Base-by-base conservation (phyloP, 2,797 vertebrate genomes). In the Danio kyathit region DNA sequence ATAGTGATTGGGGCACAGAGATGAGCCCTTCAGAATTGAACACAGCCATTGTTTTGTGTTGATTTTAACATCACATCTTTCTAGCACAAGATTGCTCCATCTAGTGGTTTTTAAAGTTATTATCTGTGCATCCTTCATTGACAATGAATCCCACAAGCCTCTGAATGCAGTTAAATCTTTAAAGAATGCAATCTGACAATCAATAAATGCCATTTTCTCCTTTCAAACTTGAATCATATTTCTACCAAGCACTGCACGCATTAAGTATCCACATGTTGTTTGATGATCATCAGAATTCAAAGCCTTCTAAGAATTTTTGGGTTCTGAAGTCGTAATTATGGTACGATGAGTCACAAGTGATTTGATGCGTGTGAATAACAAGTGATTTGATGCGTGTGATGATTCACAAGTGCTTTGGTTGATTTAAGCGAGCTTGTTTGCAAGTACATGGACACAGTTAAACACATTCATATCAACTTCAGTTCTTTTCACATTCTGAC, bases 261-360 rank as follows among this genome's bases (percentile, higher is more conserved):
- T 71, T 71, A 54, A 71, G 17, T 71, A 56, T 56, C 43, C 38
- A 19, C 69, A 3, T 56, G 49, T 54, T 71, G 38, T 43, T n/a
- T 56, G 19, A 71, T 41, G 66, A 51, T 38, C 29, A 41, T 71
- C 16, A 71, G 51, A 13, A 56, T 43, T 56, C 51, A 56, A 54
- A 54, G 67, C 16, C 29, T 40, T 52, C 5, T 12, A 7, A 59
- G 17, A 29, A 57, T 21, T 70, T 4, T 70, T 10, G 1, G 38
- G 49, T n/a, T 70, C n/a, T 13, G 38, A 40, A 56, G 51, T 41
- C 16, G 7, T 41, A 56, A 43, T 73, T 59, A 14, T 44, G 52
- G 43, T 19, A 4, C 1, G n/a, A n/a, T 56, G n/a, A 41, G 13
- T 51, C 46, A 66, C 43, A 13, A 48, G 43, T 48, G n/a, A 17